Conservation (phyloP, 2,797 vertebrate genomes). For the Hylomyscus alleni region DNA sequence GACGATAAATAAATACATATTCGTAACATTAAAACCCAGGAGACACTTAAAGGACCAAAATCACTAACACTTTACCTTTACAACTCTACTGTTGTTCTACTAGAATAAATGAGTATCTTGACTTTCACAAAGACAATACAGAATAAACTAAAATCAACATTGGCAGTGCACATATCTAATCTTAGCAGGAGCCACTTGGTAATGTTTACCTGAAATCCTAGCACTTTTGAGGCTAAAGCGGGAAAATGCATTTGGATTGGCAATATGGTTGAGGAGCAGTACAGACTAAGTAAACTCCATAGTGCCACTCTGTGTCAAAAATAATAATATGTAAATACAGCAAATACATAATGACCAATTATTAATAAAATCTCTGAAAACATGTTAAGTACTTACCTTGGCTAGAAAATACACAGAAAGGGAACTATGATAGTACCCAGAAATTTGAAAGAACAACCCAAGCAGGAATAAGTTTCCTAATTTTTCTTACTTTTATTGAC, state of each 20-base stretch:
- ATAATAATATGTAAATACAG: background rate
- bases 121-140: background rate
- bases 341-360: background rate
- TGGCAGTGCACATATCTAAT: background rate
- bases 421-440: background rate
- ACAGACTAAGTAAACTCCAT: background rate
- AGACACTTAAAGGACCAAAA: background rate
- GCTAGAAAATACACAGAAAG: background rate
- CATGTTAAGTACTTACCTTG: background rate
- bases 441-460: background rate
- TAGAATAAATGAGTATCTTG: background rate
- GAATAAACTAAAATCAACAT: background rate
- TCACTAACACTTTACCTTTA: background rate
- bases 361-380: constrained; percentile 49
- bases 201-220: background rate
- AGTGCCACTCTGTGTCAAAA: background rate
- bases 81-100: background rate
- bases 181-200: background rate
- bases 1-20: background rate
- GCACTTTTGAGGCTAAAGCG: background rate
- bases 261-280: background rate
- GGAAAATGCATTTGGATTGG: background rate
- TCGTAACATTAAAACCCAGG: background rate
- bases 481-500: background rate
- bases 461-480: background rate